Conservation (phyloP, 2,113 vertebrate species). For the Gasterosteus aculeatus region DNA sequence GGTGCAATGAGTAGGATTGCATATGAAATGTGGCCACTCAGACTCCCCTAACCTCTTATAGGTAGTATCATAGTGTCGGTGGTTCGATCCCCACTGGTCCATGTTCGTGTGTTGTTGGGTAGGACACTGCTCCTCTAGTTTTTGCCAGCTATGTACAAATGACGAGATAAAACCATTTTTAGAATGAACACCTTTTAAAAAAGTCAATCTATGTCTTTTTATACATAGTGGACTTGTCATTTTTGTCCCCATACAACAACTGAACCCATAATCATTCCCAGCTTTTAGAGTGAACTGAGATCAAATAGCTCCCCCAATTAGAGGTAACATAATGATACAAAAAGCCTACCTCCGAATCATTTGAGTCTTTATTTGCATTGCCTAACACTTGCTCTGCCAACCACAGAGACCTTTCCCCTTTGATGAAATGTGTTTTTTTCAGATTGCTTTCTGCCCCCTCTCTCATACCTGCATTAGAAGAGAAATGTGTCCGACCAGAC, state of each 20-base stretch:
- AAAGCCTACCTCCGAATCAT: neutral
- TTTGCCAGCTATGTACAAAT: neutral
- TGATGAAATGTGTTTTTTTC: slow-evolving; percentile 41
- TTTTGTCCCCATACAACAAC: neutral
- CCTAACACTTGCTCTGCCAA: neutral
- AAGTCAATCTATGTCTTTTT: neutral
- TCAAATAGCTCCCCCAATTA: slow-evolving; percentile 10
- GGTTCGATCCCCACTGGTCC: too few species aligned
- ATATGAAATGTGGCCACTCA: too few species aligned
- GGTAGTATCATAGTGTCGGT: too few species aligned
- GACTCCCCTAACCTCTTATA: too few species aligned
- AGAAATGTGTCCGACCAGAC: slow-evolving; percentile 41
- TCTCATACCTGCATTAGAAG: slow-evolving; percentile 20
- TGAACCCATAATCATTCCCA: neutral
- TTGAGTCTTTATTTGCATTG: slow-evolving; percentile 19
- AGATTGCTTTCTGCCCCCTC: slow-evolving; percentile 6
- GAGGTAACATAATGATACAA: neutral
- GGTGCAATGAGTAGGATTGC: too few species aligned
- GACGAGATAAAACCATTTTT: neutral
- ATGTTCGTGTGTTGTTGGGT: too few species aligned
- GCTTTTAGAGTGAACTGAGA: slow-evolving; percentile 13
- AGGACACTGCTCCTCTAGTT: neutral
- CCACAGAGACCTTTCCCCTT: slow-evolving; percentile 12
- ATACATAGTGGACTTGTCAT: neutral
- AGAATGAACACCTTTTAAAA: neutral